These are phyloP conservation scores for Druon quercuslanigerum DNA, from an alignment of 1,140 invertebrate species.

Conservation along the genomic window DNA sequence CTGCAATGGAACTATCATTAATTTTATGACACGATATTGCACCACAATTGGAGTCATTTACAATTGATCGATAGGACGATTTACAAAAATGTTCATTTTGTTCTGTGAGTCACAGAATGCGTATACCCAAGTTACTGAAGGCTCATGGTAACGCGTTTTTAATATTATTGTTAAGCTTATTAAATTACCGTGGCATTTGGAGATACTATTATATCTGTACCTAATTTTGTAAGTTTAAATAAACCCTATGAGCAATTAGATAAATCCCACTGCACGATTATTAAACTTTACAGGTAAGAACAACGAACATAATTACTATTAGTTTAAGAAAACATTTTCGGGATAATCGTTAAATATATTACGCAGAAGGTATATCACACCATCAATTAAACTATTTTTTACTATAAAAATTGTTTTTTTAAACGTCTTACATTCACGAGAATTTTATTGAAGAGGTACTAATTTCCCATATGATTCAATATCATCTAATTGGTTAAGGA, in stretches of 20 bases:
- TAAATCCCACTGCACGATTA: background rate
- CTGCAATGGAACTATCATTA: constrained; percentile 52
- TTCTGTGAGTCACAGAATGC: constrained; percentile 44
- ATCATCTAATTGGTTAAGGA: too few species aligned
- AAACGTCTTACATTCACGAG: too few species aligned
- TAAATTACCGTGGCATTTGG: constrained; percentile 44
- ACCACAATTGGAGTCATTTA: constrained; percentile 63
- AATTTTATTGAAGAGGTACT: too few species aligned
- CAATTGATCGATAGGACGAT: constrained; percentile 53
- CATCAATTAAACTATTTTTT: background rate
- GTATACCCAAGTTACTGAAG: constrained; percentile 41
- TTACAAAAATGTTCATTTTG: constrained; percentile 56
- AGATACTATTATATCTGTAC: constrained; percentile 59
- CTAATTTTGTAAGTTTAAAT: constrained; percentile 69
- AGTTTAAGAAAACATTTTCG: background rate
- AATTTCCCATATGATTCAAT: too few species aligned
- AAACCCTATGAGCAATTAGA: constrained; percentile 64
- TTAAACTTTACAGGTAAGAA: background rate
- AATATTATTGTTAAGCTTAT: constrained; percentile 47
- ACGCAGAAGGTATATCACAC: background rate
- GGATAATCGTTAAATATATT: background rate
- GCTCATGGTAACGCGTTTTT: constrained; percentile 48
- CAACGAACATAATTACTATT: background rate
- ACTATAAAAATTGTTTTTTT: too few species aligned
- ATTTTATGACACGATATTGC: constrained; percentile 58